Percentiles rank a stretch among this genome's conserved stretches.
Conservation (phyloP, 2,113 vertebrate genomes). For the Probosciger aterrimus region DNA sequence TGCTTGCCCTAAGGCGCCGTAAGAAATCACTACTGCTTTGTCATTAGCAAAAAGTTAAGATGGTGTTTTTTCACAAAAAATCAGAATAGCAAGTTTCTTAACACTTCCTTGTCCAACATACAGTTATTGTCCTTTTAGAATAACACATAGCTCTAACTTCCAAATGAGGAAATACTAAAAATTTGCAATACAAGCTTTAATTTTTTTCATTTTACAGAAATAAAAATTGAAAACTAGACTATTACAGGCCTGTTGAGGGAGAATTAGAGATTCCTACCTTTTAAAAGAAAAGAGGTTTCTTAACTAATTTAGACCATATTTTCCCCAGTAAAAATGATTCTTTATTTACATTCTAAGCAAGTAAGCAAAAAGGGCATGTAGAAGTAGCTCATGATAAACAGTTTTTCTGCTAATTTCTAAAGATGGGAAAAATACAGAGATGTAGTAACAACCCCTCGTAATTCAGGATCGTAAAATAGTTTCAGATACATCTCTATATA, state of each 20-base stretch:
- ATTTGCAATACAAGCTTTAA: neutral
- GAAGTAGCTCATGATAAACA: neutral
- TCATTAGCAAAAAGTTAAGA: neutral
- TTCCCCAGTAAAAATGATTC: neutral
- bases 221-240: neutral
- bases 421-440: neutral
- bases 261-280: neutral
- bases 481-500: neutral
- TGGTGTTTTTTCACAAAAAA: neutral
- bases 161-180: neutral
- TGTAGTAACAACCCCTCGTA: neutral
- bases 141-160: neutral
- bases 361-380: neutral
- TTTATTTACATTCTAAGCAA: neutral
- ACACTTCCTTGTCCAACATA: neutral
- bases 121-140: neutral
- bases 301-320: neutral
- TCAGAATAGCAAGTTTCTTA: neutral
- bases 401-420: neutral
- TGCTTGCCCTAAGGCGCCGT: neutral
- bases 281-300: neutral
- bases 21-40: neutral
- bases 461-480: neutral
- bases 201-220: neutral
- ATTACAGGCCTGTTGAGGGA: neutral